Evolutionary conservation across 2,113 vertebrate species (phyloP), one percentile per base, ranked within the genome.

Genomic region (Strix uralensis): DNA sequence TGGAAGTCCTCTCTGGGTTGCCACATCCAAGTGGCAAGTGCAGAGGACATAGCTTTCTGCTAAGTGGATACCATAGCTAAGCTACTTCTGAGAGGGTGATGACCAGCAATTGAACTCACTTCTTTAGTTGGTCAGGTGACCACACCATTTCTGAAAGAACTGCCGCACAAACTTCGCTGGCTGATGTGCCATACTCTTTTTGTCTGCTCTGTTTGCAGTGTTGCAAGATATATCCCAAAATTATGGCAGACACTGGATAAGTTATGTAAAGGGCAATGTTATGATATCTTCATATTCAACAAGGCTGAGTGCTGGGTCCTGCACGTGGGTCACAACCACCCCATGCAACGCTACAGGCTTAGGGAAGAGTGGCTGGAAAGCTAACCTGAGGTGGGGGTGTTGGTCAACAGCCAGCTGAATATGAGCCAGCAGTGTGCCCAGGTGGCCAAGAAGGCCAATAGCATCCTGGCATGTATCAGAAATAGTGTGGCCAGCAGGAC

Each of bases 261-360:
- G 3, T n/a, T 69, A 22, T 3, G 2, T 40, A 81, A n/a, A 55
- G 21, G 27, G 13, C 21, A 69, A 38, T 59, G 25, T 57, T 69
- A 42, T 36, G 17, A 23, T 87, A 54, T 7, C 36, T 32, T 51
- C 22, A 62, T 34, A 22, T 72, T 42, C 54, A 77, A 38, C 23
- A 67, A 42, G 40, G 32, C 15, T 2, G 8, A 42, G 40, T 42
- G 30, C 13, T 0, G 0, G 7, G 22, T 34, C 54, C 65, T 40
- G 44, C n/a, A 40, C 17, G 34, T 70, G 8, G 2, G 9, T 27
- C 21, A 46, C 32, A 62, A 29, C 14, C 40, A 21, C 16, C 13
- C 7, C 21, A 54, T 16, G 54, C 16, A 77, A 3, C 0, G 1
- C 27, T 20, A 13, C 21, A 54, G 59, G 59, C 13, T 15, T 54